These are phyloP conservation scores for Altica lythri DNA, from an alignment of 2,888 invertebrate genomes.

Conservation along the genomic window DNA sequence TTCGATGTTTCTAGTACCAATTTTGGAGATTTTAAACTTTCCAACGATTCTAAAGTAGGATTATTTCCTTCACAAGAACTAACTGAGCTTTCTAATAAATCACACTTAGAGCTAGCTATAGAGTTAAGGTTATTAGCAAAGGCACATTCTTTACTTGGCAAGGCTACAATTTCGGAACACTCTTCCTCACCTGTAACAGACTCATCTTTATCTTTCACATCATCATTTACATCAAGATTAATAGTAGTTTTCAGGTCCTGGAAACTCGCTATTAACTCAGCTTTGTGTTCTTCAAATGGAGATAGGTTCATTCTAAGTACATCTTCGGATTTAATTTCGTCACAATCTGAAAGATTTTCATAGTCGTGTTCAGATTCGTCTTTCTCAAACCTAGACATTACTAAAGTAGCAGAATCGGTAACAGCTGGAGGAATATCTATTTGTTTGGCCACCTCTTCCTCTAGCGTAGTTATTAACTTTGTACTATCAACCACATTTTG, in stretches of 20 bases:
- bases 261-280: conserved; percentile 51
- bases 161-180: conserved; percentile 47
- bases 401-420: conserved; percentile 50
- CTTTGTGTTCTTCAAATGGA: conserved; percentile 51
- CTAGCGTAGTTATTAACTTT: conserved; percentile 44
- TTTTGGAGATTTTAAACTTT: conserved; percentile 53
- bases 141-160: conserved; percentile 43
- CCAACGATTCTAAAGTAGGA: conserved; percentile 42
- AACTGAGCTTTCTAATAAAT: no score
- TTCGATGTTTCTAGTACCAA: conserved; percentile 49
- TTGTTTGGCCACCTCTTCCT: conserved; percentile 47
- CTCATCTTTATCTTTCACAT: conserved; percentile 39
- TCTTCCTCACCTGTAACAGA: conserved; percentile 51
- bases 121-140: conserved; percentile 37
- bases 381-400: conserved; percentile 47
- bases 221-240: conserved; percentile 9
- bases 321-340: conserved; percentile 36
- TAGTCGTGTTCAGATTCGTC: conserved; percentile 51
- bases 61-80: no score
- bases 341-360: conserved; percentile 51
- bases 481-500: conserved; percentile 54
- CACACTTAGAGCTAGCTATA: conserved; percentile 43
- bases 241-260: conserved; percentile 46
- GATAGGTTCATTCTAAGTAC: conserved; percentile 40
- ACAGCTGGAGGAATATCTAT: conserved; percentile 42